Evolutionary conservation across 64 coral and sea anemone genomes (phyloP).

Genomic region (Montipora foliosa): DNA sequence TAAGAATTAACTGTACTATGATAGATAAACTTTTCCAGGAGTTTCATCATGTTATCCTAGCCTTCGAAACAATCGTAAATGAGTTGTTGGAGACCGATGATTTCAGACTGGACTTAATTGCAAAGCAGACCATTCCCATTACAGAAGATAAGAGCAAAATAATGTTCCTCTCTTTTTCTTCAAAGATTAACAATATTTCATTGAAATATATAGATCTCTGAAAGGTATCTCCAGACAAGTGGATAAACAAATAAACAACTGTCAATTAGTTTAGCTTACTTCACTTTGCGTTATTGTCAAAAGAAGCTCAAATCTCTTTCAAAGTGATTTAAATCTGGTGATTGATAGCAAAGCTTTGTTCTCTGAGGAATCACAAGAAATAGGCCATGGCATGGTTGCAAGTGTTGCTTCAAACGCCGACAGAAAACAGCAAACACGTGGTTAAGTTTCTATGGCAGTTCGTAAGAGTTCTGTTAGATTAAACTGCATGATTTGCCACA

Average conservation of each 20-base stretch:
- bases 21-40: background rate
- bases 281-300: background rate
- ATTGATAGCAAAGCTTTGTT: slow-evolving; percentile 38
- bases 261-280: background rate
- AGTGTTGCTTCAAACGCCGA: background rate
- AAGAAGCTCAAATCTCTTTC: background rate
- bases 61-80: background rate
- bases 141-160: background rate
- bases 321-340: slow-evolving; percentile 20
- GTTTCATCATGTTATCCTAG: background rate
- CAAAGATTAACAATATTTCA: too few relatives aligned
- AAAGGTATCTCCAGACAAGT: background rate
- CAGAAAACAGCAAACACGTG: background rate
- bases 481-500: background rate
- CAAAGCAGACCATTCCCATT: too few relatives aligned
- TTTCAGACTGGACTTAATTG: too few relatives aligned
- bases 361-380: background rate
- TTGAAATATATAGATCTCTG: background rate
- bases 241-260: background rate
- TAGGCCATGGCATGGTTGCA: background rate
- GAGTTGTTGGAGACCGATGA: too few relatives aligned
- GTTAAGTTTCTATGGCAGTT: background rate
- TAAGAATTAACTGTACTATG: background rate
- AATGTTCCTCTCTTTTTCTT: background rate
- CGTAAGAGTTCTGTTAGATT: background rate